Evolutionary conservation across 2,797 vertebrate genomes (phyloP), one percentile per base, ranked within the genome.

Genomic region (Lacerta viridis): DNA sequence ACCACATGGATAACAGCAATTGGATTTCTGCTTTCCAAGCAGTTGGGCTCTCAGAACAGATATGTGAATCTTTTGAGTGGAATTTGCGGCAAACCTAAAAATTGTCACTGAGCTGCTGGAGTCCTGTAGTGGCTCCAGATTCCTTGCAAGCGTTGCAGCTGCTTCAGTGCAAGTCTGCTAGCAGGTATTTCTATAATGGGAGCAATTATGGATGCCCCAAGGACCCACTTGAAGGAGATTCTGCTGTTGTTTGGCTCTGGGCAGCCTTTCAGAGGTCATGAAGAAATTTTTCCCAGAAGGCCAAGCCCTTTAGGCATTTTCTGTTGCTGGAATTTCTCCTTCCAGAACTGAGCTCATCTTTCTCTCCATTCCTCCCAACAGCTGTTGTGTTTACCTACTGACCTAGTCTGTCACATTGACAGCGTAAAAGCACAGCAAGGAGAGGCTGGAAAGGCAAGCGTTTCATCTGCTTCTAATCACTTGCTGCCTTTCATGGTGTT

Each of bases 221-320:
- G 77, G 69, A 61, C 69, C 86, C 59, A 36, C 50, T 75, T 80
- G 69, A 64, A 79, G 83, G 50, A 85, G 93, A 50, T 33, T 91
- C 77, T 88, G 25, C 10, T 39, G 78, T 87, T 68, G 29, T 39
- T 91, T 84, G 66, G 41, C 69, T 88, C 5, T 9, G 13, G 86
- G 50, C 17, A 39, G 4, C 13, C 0, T 89, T 89, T 90, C 80
- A 90, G 81, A 89, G 89, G 76, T 92, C 85, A 43, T n/a, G 69
- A 83, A 87, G 88, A 17, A 7, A 71, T 92, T 13, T 4, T 3
- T 18, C 5, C 59, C 39, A 11, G 7, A 36, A 7, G 2, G 5
- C 36, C 10, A 27, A 90, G 61, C 61, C 50, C 77, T 1, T 85
- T n/a, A 91, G 59, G 29, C 69, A 8, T 8, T 0, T 66, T 68